Percentiles rank a stretch among this genome's conserved stretches.
These are phyloP conservation scores for Tiaroga cobitis DNA, from an alignment of 2,797 vertebrate species.

Conservation along the genomic window DNA sequence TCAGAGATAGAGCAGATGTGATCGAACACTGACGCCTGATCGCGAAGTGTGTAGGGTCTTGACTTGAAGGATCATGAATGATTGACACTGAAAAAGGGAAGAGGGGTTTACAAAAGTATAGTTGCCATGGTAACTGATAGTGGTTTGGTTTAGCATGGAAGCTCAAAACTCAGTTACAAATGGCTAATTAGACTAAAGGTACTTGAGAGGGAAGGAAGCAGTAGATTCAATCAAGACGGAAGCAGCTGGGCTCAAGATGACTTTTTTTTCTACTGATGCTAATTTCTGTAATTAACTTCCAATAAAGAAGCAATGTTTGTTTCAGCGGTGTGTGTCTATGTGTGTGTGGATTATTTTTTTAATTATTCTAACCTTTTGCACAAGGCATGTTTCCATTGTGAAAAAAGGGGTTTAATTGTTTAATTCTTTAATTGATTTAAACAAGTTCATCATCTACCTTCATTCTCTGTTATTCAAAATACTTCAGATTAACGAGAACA, in stretches of 20 bases:
- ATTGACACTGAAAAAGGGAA: conserved; percentile 32
- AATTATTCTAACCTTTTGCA: conserved; percentile 50
- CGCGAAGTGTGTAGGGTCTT: conserved; percentile 23
- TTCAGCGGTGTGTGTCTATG: conserved; percentile 44
- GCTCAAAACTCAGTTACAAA: conserved; percentile 75
- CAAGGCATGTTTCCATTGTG: conserved; percentile 11
- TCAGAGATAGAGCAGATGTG: conserved; percentile 34
- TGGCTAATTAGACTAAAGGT: conserved; percentile 80
- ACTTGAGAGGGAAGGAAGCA: conserved; percentile 78
- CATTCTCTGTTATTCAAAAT: not conserved
- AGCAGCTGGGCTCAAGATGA: conserved; percentile 72
- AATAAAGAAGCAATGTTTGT: conserved; percentile 71
- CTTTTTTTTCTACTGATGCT: conserved; percentile 70
- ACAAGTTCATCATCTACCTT: not conserved
- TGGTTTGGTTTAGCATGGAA: conserved; percentile 60
- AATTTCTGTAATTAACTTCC: conserved; percentile 75
- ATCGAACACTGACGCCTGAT: conserved; percentile 35
- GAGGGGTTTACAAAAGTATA: conserved; percentile 56
- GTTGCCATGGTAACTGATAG: conserved; percentile 74
- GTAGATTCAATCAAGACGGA: conserved; percentile 69
- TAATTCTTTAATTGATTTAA: not conserved
- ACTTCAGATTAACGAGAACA: not conserved
- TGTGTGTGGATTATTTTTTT: not conserved
- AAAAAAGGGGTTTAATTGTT: not conserved
- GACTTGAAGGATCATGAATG: conserved; percentile 44